Evolutionary conservation across 1,140 invertebrate species (phyloP).

Genomic region (Conus betulinus): DNA sequence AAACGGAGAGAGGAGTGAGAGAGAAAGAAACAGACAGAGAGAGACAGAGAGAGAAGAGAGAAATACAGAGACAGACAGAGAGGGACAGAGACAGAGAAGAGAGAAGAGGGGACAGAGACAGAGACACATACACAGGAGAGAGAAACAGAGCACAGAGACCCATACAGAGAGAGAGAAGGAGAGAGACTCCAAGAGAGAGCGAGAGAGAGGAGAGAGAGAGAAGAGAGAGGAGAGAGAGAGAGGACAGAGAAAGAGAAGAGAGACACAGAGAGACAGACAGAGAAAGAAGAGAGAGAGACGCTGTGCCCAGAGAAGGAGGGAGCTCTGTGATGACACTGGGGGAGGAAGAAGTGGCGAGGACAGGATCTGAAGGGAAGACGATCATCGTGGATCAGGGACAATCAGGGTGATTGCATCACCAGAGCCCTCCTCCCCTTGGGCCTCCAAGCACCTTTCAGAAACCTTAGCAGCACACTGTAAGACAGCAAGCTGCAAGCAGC

Average conservation of each 20-base stretch:
- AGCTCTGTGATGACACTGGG: not conserved
- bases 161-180: not conserved
- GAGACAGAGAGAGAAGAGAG: not conserved
- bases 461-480: not conserved
- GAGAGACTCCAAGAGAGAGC: constrained; percentile 7
- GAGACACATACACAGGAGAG: not conserved
- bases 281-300: not conserved
- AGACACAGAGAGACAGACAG: too few relatives aligned
- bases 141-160: not conserved
- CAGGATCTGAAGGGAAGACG: not conserved
- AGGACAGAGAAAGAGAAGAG: not conserved
- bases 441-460: not conserved
- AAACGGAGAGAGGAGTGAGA: too few relatives aligned
- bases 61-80: too few relatives aligned
- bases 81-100: too few relatives aligned
- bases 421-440: not conserved
- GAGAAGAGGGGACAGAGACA: not conserved
- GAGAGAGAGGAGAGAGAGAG: not conserved
- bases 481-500: not conserved
- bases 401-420: not conserved
- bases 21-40: not conserved
- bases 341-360: not conserved
- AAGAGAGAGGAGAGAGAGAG: not conserved
- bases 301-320: not conserved
- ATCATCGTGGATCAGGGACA: constrained; percentile 6